Conservation (phyloP, 1,140 invertebrate species). For the Mylabris phalerata region DNA sequence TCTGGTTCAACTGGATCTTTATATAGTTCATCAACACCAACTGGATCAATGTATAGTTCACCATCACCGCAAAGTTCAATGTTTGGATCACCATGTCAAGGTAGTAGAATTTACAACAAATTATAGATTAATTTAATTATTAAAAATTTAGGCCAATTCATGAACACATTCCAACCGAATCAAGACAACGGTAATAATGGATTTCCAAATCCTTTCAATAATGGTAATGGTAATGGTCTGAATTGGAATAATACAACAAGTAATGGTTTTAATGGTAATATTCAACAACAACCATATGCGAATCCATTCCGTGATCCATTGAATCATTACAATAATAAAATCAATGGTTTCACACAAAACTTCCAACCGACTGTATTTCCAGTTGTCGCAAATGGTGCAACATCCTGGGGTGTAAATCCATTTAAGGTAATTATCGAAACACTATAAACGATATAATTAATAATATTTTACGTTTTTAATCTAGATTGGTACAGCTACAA, state of each 20-base stretch:
- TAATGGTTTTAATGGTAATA: slow-evolving; percentile 2
- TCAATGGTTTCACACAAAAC: slow-evolving; percentile 30
- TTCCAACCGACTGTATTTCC: slow-evolving; percentile 27
- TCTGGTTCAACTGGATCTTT: slow-evolving; percentile 36
- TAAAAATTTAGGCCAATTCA: slow-evolving; percentile 35
- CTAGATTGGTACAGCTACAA: slow-evolving; percentile 28
- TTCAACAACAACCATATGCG: slow-evolving; percentile 19
- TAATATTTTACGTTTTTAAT: slow-evolving; percentile 16
- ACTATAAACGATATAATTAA: background rate
- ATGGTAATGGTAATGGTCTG: slow-evolving; percentile 17
- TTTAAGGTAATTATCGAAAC: slow-evolving; percentile 34
- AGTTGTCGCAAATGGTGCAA: slow-evolving; percentile 18
- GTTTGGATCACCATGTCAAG: slow-evolving; percentile 41
- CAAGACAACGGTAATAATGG: slow-evolving; percentile 22
- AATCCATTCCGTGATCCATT: slow-evolving; percentile 30
- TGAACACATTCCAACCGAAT: slow-evolving; percentile 27
- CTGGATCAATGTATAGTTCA: slow-evolving; percentile 38
- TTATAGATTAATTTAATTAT: background rate
- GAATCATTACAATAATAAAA: slow-evolving; percentile 10
- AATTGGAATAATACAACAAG: slow-evolving; percentile 6
- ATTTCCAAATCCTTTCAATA: slow-evolving; percentile 26
- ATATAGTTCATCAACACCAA: slow-evolving; percentile 41
- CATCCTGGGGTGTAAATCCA: slow-evolving; percentile 36
- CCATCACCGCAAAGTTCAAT: slow-evolving; percentile 39
- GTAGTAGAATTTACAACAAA: slow-evolving; percentile 13